Base-by-base conservation (phyloP, 2,888 invertebrate species). In the Pycnomerus fuliginosus region DNA sequence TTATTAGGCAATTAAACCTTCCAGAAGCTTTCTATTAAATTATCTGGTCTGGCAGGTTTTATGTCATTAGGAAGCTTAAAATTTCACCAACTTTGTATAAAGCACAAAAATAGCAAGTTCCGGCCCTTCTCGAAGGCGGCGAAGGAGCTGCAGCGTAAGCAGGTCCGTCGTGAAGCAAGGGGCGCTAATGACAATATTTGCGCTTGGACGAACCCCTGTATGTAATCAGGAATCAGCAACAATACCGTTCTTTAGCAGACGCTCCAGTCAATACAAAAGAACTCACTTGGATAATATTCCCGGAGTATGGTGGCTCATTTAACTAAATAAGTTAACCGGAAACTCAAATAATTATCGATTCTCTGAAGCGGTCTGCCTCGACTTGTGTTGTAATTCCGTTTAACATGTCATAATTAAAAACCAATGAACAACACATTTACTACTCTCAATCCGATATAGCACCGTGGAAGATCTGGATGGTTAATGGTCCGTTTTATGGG, bases 171-270 rank as follows among this genome's bases (percentile, higher is more conserved):
- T 22, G 24, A 28, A 11, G 40, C 36, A 39, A 45, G 49, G 53
- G 47, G 42, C 44, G 36, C 54, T 48, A 48, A 50, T 52, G 51
- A 46, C 45, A 55, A 53, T 49, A 55, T 52, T 64, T 54, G 56
- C 65, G 60, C 58, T 54, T 54, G 55, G 61, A 39, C 52, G 59
- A 41, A 22, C 55, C 50, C 58, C 56, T 40, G 47, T 55, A 47
- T 62, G 53, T 62, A 65, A 67, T 67, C 65, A 65, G 47, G 48
- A 50, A 58, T 61, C 59, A 46, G 53, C 61, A 56, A 65, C 64
- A 67, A 65, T 65, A 65, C 64, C 58, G 52, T 62, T 65, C 64
- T 64, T 67, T 67, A 65, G 58, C 47, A 12, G 25, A 20, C n/a
- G 38, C 28, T 16, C 14, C 28, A 23, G 28, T 10, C 28, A 29